Conservation (phyloP, 2,888 invertebrate genomes). For the Hypomecis atomaria region DNA sequence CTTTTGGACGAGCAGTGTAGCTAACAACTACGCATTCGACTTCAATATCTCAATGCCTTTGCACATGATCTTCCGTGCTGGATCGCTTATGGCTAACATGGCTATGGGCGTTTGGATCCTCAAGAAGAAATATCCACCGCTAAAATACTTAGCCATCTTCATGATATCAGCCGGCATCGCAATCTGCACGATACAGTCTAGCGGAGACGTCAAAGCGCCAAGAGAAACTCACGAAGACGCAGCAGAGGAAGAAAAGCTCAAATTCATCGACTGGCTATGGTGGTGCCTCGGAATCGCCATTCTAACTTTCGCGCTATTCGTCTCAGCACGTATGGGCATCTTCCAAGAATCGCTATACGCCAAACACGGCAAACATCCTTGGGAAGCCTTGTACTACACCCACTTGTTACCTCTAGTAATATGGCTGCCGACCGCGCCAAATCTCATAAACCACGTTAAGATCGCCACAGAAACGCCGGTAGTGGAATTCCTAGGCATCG, state of each 20-base stretch:
- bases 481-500: conserved; percentile 85
- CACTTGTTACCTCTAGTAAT: conserved; percentile 96
- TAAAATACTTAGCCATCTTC: conserved; percentile 95
- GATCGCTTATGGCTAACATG: conserved; percentile 98
- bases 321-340: conserved; percentile 98
- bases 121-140: conserved; percentile 90
- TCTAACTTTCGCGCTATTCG: conserved; percentile 93
- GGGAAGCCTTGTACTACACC: conserved; percentile 94
- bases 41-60: conserved; percentile 99
- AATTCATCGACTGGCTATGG: conserved; percentile 84
- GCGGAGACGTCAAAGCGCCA: conserved; percentile 87
- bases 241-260: conserved; percentile 68
- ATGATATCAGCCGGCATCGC: conserved; percentile 97
- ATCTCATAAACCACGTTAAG: conserved; percentile 91
- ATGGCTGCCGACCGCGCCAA: conserved; percentile 91
- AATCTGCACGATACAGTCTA: conserved; percentile 95
- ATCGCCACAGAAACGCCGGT: conserved; percentile 88
- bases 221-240: conserved; percentile 74
- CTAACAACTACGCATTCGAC: conserved; percentile 97
- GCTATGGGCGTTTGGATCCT: conserved; percentile 96
- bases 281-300: conserved; percentile 90
- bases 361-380: conserved; percentile 95
- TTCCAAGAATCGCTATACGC: conserved; percentile 95
- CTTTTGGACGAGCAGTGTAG: conserved; percentile 96
- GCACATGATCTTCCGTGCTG: conserved; percentile 99